phyloP scores from a whole-genome alignment of 2,888 invertebrate genomes.

The Lissocephala sabroskyi region DNA sequence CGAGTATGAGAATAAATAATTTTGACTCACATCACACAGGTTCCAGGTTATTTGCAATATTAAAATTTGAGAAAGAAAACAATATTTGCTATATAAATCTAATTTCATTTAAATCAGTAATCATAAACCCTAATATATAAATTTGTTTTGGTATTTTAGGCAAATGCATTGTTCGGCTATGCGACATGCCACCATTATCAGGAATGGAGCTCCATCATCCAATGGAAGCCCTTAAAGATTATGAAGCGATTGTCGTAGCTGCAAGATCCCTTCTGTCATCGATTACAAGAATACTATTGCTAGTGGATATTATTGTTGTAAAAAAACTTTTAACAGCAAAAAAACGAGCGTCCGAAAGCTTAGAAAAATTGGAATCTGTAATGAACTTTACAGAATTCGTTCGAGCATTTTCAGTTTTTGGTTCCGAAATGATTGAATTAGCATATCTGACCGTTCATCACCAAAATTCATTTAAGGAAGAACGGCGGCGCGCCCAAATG shows the following conservation, averaged over 20 bases:
- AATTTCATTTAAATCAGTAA: too few species aligned
- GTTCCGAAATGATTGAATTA: constrained; percentile 98
- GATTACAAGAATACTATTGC: constrained; percentile 93
- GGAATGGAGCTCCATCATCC: constrained; percentile 76
- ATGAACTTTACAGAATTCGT: constrained; percentile 98
- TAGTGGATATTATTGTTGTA: constrained; percentile 98
- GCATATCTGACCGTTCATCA: constrained; percentile 91
- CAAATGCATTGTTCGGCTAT: constrained; percentile 91
- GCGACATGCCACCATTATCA: constrained; percentile 78
- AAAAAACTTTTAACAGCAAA: constrained; percentile 96
- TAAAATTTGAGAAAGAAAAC: too few species aligned
- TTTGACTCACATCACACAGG: too few species aligned
- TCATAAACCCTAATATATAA: background rate
- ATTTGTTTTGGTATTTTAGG: constrained; percentile 75
- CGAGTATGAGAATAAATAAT: too few species aligned
- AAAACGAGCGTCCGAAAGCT: constrained; percentile 92
- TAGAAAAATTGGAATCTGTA: constrained; percentile 89
- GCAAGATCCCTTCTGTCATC: constrained; percentile 94
- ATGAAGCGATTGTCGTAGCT: constrained; percentile 88
- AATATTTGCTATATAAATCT: too few species aligned
- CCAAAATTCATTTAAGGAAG: constrained; percentile 91
- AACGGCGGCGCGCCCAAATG: constrained; percentile 95
- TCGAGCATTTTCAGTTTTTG: constrained; percentile 98
- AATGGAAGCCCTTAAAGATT: constrained; percentile 78
- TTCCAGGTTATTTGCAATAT: too few species aligned